phyloP scores from a whole-genome alignment of 2,797 vertebrate species.

The Pampus argenteus region DNA sequence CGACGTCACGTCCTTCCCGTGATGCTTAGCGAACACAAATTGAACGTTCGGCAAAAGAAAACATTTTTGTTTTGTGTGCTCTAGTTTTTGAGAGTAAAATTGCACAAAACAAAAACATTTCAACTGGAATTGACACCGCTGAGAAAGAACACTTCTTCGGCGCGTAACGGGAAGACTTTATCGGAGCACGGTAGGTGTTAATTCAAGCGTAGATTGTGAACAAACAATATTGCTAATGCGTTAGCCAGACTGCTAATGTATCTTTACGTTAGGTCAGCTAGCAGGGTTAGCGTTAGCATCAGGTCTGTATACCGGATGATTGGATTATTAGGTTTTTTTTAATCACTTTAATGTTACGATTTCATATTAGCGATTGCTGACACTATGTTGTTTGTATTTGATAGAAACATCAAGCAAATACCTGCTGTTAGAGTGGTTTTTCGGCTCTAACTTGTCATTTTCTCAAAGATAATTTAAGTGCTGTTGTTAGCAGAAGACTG shows the following conservation, averaged over 20 bases:
- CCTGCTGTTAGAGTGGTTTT: neutral
- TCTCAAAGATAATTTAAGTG: conserved; percentile 10
- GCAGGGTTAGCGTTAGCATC: conserved; percentile 60
- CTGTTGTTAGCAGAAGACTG: conserved; percentile 25
- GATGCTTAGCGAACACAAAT: conserved; percentile 72
- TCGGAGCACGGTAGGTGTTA: conserved; percentile 50
- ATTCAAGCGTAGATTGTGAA: conserved; percentile 31
- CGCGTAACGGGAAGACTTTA: neutral
- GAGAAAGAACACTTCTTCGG: neutral
- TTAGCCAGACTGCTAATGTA: conserved; percentile 66
- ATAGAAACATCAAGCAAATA: neutral
- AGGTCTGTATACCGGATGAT: conserved; percentile 3
- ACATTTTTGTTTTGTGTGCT: conserved; percentile 56
- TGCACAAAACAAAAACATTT: conserved; percentile 11
- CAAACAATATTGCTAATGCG: conserved; percentile 71
- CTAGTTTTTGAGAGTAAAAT: conserved; percentile 40
- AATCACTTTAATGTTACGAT: neutral
- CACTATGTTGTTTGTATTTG: neutral
- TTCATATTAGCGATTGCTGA: neutral
- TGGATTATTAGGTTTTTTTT: neutral
- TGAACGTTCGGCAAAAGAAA: conserved; percentile 69
- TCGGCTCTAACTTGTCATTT: neutral
- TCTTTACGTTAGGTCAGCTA: conserved; percentile 25
- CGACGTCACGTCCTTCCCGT: conserved; percentile 78
- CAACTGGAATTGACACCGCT: neutral